Percentiles rank a stretch among this genome's conserved stretches.
Conservation (phyloP, 2,888 invertebrate species). For the Galeopsomyia nigrocyanea region DNA sequence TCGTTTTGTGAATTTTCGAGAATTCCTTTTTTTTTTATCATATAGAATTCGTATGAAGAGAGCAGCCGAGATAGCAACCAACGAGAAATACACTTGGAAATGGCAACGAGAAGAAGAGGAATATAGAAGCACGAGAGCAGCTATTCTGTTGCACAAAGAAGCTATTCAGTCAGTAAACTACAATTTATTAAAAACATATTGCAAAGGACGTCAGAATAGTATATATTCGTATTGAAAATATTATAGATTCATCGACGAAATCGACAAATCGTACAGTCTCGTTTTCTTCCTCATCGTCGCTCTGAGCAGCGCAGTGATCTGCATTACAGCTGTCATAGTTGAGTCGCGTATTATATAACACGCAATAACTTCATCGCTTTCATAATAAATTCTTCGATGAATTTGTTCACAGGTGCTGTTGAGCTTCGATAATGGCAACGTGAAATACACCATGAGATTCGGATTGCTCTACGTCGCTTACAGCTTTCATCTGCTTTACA, state of each 20-base stretch:
- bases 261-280: no score
- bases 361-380: no score
- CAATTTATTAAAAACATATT: no score
- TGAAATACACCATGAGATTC: constrained; percentile 13
- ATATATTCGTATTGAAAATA: no score
- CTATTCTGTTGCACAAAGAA: constrained; percentile 19
- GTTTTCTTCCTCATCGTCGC: no score
- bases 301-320: no score
- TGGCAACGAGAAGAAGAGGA: background rate
- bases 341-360: no score
- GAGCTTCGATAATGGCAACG: constrained; percentile 10
- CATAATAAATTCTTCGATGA: no score
- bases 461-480: constrained; percentile 19
- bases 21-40: background rate
- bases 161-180: constrained; percentile 20
- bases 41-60: background rate
- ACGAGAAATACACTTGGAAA: background rate
- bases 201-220: no score
- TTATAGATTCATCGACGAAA: no score
- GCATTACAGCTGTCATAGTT: no score
- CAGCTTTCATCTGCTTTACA: constrained; percentile 15
- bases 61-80: constrained; percentile 9
- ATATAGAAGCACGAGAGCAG: constrained; percentile 6
- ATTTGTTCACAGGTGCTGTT: constrained; percentile 30
- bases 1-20: background rate